Base-by-base conservation (phyloP, 2,888 invertebrate genomes). In the Stenchaetothrips biformis region DNA sequence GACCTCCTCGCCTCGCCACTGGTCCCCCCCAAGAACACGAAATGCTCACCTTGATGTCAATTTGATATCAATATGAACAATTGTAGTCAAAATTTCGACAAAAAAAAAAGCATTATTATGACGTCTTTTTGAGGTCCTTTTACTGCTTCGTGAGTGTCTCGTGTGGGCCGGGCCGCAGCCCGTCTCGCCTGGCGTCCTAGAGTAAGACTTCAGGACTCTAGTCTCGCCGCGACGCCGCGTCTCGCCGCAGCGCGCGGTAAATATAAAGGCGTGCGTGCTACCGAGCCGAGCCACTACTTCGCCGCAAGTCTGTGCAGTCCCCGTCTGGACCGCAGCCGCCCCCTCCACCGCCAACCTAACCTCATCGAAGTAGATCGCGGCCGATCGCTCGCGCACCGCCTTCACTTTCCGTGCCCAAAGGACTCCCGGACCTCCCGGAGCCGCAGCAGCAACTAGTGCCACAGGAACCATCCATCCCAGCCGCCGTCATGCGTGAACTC, bases 401-500 rank as follows among this genome's bases (percentile, higher is more conserved):
- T 18, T 59, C 59, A 0, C 59, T 18, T 16, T 13, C 59, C 18
- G 53, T 7, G 59, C 37, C 37, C 4, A 37, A 2, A 37, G 37
- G 2, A 37, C 37, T 37, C 37, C 37, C 37, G 37, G 37, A 37
- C 37, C 37, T 37, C 37, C 37, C 37, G 37, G 37, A 37, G n/a
- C n/a, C n/a, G n/a, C n/a, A n/a, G n/a, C n/a, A 37, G 11, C 53
- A 4, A 18, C 16, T 53, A 53, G 53, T 53, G 53, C 53, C 16
- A 53, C 13, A n/a, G n/a, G n/a, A n/a, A 53, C 67, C 67, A 7
- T 25, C 59, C 59, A 9, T 18, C 59, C 6, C 59, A 9, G 16
- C 25, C 67, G 67, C 67, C 67, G 25, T 21, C 67, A 74, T 74
- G 67, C 67, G 67, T 74, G 67, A 74, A 25, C 67, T 74, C 67